Conservation (phyloP, 1,140 invertebrate genomes). For the Oscheius sp. region DNA sequence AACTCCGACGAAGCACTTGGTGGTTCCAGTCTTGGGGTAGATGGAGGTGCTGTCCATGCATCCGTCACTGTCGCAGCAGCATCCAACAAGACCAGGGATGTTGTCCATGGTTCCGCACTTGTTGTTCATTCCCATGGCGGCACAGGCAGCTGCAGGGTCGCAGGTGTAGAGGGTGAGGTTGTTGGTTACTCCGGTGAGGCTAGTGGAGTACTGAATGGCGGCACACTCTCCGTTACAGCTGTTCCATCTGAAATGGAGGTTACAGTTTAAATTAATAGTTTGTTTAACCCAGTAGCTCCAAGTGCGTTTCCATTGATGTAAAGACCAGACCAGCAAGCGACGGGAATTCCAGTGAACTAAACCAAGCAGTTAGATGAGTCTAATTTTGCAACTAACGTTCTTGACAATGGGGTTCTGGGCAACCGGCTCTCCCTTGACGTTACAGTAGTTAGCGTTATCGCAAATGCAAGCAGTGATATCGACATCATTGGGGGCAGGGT, state of each 20-base stretch:
- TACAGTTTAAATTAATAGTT: no score
- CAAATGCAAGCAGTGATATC: conserved; percentile 27
- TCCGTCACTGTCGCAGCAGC: conserved; percentile 36
- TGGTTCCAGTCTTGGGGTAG: conserved; percentile 11
- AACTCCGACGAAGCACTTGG: conserved; percentile 33
- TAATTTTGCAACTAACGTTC: background rate
- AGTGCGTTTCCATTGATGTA: conserved; percentile 21
- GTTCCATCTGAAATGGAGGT: conserved; percentile 20
- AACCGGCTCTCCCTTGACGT: conserved; percentile 7
- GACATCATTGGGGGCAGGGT: background rate
- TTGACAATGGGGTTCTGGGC: conserved; percentile 1
- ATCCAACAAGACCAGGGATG: conserved; percentile 19
- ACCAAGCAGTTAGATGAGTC: background rate
- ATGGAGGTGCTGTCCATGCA: conserved; percentile 28
- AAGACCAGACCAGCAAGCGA: conserved; percentile 24
- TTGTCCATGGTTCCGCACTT: conserved; percentile 22
- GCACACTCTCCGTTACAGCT: conserved; percentile 35
- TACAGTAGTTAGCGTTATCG: conserved; percentile 21
- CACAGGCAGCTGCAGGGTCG: conserved; percentile 36
- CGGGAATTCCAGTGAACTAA: conserved; percentile 15
- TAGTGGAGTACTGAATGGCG: background rate
- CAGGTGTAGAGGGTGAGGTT: conserved; percentile 32
- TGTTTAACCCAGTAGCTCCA: no score
- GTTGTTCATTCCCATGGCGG: conserved; percentile 19
- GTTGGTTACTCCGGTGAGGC: conserved; percentile 4